A percentile compares a stretch with the other conserved stretches of the same genome.
Conservation (phyloP, 2,113 vertebrate species). For the Protomyctophum bolini region DNA sequence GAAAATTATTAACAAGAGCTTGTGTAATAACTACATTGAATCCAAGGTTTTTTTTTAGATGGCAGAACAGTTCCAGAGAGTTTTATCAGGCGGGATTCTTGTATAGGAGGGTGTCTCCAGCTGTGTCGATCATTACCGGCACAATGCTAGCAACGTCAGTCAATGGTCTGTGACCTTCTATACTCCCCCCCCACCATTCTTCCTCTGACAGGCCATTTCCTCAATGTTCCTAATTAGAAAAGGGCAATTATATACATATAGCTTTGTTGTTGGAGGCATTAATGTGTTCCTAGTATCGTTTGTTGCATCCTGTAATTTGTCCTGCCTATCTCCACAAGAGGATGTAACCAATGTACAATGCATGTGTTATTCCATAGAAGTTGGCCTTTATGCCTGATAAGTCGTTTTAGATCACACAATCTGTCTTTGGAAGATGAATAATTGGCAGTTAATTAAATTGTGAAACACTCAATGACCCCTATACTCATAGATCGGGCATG, state of each 20-base stretch:
- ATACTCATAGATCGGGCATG: not conserved
- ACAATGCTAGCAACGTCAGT: too few relatives aligned
- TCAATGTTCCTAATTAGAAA: too few relatives aligned
- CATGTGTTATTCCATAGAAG: not conserved
- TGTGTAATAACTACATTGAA: too few relatives aligned
- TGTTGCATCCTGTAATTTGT: not conserved
- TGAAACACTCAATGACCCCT: not conserved
- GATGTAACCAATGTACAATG: not conserved
- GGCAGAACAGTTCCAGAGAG: too few relatives aligned
- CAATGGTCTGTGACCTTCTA: too few relatives aligned
- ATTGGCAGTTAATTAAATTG: not conserved
- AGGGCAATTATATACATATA: not conserved
- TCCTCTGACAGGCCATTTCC: too few relatives aligned
- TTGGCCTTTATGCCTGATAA: not conserved
- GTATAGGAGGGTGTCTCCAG: too few relatives aligned
- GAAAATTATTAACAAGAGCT: too few relatives aligned
- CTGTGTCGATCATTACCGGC: too few relatives aligned
- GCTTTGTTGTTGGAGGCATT: slow-evolving; percentile 3
- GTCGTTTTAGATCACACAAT: not conserved
- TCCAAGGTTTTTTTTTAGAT: too few relatives aligned
- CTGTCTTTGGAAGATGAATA: not conserved
- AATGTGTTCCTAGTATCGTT: slow-evolving; percentile 2
- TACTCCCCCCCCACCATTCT: too few relatives aligned
- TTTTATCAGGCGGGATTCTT: too few relatives aligned
- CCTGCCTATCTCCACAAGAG: not conserved